These are phyloP conservation scores for Octomys mimax DNA, from an alignment of 2,797 vertebrate genomes.

Conservation along the genomic window DNA sequence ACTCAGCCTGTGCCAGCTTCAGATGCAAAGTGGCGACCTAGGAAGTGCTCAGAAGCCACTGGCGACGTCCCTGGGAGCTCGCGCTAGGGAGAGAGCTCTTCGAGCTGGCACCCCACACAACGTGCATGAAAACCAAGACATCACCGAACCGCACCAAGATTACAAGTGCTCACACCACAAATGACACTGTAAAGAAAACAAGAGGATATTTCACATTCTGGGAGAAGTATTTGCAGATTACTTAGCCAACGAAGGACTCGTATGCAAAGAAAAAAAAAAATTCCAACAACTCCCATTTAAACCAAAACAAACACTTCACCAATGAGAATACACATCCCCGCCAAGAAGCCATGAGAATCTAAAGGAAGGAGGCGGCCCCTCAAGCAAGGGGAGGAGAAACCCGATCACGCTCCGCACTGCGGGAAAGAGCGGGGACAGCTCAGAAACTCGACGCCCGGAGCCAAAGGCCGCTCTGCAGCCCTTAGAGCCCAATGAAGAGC, in stretches of 20 bases:
- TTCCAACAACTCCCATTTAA: not conserved
- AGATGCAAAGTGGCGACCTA: not conserved
- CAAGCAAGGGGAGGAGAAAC: fast-evolving
- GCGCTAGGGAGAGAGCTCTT: not conserved
- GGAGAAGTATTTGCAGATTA: not conserved
- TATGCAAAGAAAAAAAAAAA: not conserved
- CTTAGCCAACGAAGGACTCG: not conserved
- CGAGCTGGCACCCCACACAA: not conserved
- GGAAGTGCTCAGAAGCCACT: not conserved
- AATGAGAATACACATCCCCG: not conserved
- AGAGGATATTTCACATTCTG: not conserved
- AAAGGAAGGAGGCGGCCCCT: fast-evolving
- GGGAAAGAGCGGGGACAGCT: not conserved
- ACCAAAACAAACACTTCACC: not conserved
- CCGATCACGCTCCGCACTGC: not conserved
- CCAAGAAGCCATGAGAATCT: not conserved
- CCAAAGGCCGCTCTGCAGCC: not conserved
- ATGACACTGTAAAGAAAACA: not conserved
- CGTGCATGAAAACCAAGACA: not conserved
- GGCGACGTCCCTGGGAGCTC: not conserved
- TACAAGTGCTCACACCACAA: not conserved
- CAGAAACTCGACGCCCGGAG: not conserved
- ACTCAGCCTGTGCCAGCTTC: not conserved
- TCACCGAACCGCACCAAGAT: not conserved
- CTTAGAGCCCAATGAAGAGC: not conserved